Base-by-base conservation (phyloP, 2,888 invertebrate genomes). In the Thera britannica region DNA sequence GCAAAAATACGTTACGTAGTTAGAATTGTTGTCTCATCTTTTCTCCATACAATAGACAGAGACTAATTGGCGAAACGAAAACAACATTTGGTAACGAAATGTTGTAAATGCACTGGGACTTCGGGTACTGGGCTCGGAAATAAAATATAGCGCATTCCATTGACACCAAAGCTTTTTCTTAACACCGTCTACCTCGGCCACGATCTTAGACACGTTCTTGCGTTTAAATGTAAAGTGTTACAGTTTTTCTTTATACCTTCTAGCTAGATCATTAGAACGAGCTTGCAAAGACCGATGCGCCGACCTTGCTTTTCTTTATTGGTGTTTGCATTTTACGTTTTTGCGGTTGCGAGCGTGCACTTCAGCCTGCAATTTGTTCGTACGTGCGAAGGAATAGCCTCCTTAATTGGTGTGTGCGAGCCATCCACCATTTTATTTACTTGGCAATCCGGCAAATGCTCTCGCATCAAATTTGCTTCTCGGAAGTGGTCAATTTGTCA, bases 381-480 rank as follows among this genome's bases (percentile, higher is more conserved):
- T 90, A 92, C 91, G 92, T 91, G 92, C 88, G 86, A 90, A 88
- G 81, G 85, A 84, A 86, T 88, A 85, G 87, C 87, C 83, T 86
- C 80, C 85, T 80, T 91, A 90, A 92, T 92, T 90, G 87, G 77
- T 72, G 79, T 74, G 72, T 76, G 75, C 74, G 77, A 77, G 75
- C 75, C 76, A 75, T 73, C 77, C 75, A 75, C 77, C 80, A 78
- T 82, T 85, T 84, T 83, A 83, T 83, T 85, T 81, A 75, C 73
- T 79, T 74, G 80, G 73, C 69, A 79, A 81, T 81, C 61, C 62
- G 60, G 69, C 69, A 78, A 78, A 73, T 76, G 78, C 76, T 82
- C 76, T 70, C 77, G 74, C 70, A 64, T 81, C 79, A 76, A 85
- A 83, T 84, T 83, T 77, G 76, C 73, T 86, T 85, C 85, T 85